Evolutionary conservation across 2,113 vertebrate genomes (phyloP).

Genomic region (Taurulus bubalis): DNA sequence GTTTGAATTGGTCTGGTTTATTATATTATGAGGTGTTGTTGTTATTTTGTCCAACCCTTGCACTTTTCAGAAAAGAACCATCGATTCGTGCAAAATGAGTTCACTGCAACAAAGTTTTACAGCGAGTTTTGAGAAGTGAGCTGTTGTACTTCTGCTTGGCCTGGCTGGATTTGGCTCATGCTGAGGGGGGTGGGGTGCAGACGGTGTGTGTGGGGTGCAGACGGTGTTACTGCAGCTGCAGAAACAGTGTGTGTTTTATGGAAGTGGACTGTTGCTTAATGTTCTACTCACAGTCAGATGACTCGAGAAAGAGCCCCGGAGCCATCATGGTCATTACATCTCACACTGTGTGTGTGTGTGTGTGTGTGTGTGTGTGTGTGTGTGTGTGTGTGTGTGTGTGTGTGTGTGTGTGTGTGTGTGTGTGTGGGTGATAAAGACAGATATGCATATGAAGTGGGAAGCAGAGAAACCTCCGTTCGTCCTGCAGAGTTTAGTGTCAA

Average conservation of each 20-base stretch:
- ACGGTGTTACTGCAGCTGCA: slow-evolving; percentile 55
- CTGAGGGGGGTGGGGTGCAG: not conserved
- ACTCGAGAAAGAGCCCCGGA: slow-evolving; percentile 32
- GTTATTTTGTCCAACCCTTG: no score
- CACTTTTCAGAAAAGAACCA: not conserved
- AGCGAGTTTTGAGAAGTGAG: not conserved
- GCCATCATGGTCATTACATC: slow-evolving; percentile 49
- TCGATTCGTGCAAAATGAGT: not conserved
- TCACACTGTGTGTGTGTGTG: slow-evolving; percentile 34
- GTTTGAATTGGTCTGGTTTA: not conserved
- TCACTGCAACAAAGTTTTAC: not conserved
- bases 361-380: slow-evolving; percentile 32
- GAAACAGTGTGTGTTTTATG: slow-evolving; percentile 46
- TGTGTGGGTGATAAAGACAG: not conserved
- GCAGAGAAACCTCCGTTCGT: not conserved
- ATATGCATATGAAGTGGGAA: slow-evolving; percentile 1
- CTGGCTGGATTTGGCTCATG: not conserved
- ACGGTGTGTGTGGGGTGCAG: not conserved
- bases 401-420: not conserved
- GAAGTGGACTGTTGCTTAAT: slow-evolving; percentile 61
- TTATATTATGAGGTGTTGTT: not conserved
- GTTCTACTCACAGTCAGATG: slow-evolving; percentile 61
- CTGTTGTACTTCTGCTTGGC: slow-evolving; percentile 18
- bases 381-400: not conserved
- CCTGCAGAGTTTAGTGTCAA: not conserved